Evolutionary conservation across 2,888 invertebrate species (phyloP).

Genomic region (Heliconius aoede): DNA sequence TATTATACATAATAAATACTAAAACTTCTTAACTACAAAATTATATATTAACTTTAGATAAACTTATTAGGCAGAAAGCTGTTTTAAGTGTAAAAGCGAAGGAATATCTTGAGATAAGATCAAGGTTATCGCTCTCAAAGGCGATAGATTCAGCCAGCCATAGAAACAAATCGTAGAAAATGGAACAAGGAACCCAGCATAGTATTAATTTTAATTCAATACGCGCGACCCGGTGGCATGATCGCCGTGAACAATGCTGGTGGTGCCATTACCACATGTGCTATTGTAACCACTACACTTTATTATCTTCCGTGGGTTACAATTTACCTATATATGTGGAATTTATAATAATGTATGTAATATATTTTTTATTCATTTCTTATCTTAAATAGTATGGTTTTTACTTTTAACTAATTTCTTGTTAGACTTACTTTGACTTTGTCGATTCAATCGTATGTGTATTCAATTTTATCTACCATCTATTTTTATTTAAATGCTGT

Average conservation of each 20-base stretch:
- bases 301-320: constrained; percentile 64
- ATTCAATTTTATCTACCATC: too few species aligned
- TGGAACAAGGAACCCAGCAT: constrained; percentile 61
- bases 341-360: too few species aligned
- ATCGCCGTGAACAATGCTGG: constrained; percentile 64
- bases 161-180: constrained; percentile 57
- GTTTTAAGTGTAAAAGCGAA: constrained; percentile 11
- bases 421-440: neutral
- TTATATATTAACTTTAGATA: constrained; percentile 19
- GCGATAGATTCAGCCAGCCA: constrained; percentile 49
- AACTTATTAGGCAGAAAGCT: constrained; percentile 8
- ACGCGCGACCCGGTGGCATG: constrained; percentile 59
- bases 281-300: constrained; percentile 54
- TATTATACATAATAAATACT: neutral
- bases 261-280: constrained; percentile 62
- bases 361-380: neutral
- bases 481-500: neutral
- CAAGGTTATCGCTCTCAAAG: constrained; percentile 38
- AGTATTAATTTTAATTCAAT: constrained; percentile 68
- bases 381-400: neutral
- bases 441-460: too few species aligned
- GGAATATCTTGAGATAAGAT: constrained; percentile 34
- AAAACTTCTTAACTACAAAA: neutral
- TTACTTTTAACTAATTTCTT: neutral
- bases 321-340: constrained; percentile 62